These are phyloP conservation scores for Grallaria varia DNA, from an alignment of 2,113 vertebrate genomes.

Conservation along the genomic window DNA sequence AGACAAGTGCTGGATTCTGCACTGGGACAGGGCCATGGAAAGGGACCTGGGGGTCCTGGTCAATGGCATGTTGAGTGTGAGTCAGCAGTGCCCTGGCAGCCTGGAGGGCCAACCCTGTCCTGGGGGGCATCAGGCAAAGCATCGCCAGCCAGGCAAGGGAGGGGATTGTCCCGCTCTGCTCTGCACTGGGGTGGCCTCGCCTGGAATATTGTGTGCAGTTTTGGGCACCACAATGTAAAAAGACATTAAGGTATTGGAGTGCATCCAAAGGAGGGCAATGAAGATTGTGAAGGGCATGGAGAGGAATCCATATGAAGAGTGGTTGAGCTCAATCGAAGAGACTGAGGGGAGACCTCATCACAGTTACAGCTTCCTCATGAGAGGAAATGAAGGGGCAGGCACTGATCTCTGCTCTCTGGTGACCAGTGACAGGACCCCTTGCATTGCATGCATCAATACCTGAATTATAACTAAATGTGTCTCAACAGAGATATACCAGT, in stretches of 20 bases:
- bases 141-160: neutral
- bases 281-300: neutral
- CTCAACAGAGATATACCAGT: neutral
- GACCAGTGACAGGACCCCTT: neutral
- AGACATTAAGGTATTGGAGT: neutral
- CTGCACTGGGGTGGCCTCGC: rapidly evolving
- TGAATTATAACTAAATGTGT: neutral
- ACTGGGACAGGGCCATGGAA: neutral
- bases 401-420: neutral
- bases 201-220: neutral
- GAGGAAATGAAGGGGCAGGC: neutral
- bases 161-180: neutral
- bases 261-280: neutral
- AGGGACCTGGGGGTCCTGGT: neutral
- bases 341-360: neutral
- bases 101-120: neutral
- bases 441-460: neutral
- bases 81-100: neutral
- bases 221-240: neutral
- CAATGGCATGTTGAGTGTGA: rapidly evolving
- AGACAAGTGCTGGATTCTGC: neutral
- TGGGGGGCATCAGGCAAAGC: neutral
- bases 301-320: neutral
- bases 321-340: neutral
- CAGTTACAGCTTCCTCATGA: neutral